These are phyloP conservation scores for Cosmia trapezina DNA, from an alignment of 2,888 invertebrate species.

Conservation along the genomic window DNA sequence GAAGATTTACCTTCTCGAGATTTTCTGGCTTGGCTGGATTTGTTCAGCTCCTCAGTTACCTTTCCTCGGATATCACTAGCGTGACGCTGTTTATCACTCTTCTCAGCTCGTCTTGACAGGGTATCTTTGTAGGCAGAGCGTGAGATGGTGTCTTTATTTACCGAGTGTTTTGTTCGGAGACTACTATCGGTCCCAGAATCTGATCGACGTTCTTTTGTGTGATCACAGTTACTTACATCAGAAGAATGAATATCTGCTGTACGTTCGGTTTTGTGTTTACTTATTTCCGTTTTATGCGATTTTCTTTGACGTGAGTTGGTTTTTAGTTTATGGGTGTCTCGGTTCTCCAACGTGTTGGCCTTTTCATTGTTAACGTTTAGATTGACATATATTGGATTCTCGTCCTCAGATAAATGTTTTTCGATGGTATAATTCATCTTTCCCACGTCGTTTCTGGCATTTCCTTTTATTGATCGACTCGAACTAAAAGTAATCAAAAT, in stretches of 20 bases:
- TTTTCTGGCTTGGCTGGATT: slow-evolving; percentile 38
- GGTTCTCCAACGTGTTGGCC: slow-evolving; percentile 22
- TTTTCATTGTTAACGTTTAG: slow-evolving; percentile 61
- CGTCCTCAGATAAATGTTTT: slow-evolving; percentile 62
- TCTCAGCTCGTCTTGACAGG: slow-evolving; percentile 46
- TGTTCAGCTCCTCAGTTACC: slow-evolving; percentile 34
- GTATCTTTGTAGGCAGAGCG: slow-evolving; percentile 53
- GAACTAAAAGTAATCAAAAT: slow-evolving; percentile 60
- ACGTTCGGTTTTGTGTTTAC: slow-evolving; percentile 38
- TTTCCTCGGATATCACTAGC: slow-evolving; percentile 47
- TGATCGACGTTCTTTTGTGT: slow-evolving; percentile 43
- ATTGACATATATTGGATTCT: slow-evolving; percentile 73
- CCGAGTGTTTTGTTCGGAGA: slow-evolving; percentile 52
- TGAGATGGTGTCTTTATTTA: slow-evolving; percentile 60
- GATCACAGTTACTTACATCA: slow-evolving; percentile 27
- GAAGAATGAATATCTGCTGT: slow-evolving; percentile 15
- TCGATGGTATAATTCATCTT: slow-evolving; percentile 29
- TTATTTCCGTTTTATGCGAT: slow-evolving; percentile 31
- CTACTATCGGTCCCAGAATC: slow-evolving; percentile 51
- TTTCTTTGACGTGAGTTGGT: slow-evolving; percentile 41
- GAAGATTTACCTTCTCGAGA: slow-evolving; percentile 40
- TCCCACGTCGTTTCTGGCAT: slow-evolving; percentile 37
- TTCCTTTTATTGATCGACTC: slow-evolving; percentile 55
- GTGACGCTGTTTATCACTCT: slow-evolving; percentile 46
- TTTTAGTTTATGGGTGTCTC: slow-evolving; percentile 35